A percentile compares a stretch with the other conserved stretches of the same genome.
Evolutionary conservation across 2,797 vertebrate species (phyloP).

Genomic region (Coracias cyanogaster): DNA sequence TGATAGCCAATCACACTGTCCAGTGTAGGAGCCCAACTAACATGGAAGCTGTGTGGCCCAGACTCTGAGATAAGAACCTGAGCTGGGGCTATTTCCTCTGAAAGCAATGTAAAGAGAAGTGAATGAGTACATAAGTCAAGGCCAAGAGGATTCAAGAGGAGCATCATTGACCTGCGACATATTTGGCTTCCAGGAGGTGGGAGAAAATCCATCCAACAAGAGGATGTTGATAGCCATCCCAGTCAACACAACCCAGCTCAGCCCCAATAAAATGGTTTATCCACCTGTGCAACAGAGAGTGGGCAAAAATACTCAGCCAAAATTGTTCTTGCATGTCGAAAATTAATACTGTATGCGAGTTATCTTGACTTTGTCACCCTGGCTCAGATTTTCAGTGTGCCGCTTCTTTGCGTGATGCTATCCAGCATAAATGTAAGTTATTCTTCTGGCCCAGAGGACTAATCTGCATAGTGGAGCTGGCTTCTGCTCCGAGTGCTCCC

Average conservation of each 20-base stretch:
- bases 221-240: neutral
- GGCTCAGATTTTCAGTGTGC: neutral
- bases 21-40: constrained; percentile 90
- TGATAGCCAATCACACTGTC: constrained; percentile 80
- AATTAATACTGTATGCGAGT: neutral
- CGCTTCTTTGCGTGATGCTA: neutral
- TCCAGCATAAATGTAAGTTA: neutral
- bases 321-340: neutral
- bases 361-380: neutral
- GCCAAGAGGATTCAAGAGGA: neutral
- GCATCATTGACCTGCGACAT: fast-evolving
- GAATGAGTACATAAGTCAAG: neutral
- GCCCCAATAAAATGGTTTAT: neutral
- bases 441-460: neutral
- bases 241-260: neutral
- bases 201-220: neutral
- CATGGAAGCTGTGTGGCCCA: constrained; percentile 81
- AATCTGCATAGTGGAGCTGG: neutral
- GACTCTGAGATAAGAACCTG: constrained; percentile 87
- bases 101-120: neutral
- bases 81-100: constrained; percentile 84
- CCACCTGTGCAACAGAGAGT: neutral
- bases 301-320: neutral
- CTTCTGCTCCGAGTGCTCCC: neutral
- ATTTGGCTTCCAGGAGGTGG: neutral